Conservation (phyloP, 2,888 invertebrate genomes). For the Philaethria dido region DNA sequence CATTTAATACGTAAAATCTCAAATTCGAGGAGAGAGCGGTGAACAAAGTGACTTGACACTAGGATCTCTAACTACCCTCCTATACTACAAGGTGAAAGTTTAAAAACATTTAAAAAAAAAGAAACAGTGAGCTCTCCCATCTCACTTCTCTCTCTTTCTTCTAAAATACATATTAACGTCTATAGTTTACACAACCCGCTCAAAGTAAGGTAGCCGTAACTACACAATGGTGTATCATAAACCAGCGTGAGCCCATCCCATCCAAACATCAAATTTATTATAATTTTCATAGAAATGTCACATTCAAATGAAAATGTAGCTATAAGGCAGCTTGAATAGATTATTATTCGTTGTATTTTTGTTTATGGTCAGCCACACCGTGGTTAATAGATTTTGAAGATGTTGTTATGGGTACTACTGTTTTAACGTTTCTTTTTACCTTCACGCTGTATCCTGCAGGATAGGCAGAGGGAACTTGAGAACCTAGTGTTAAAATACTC, state of each 20-base stretch:
- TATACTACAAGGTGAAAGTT: no score
- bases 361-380: constrained; percentile 37
- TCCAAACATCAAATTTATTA: constrained; percentile 46
- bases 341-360: constrained; percentile 44
- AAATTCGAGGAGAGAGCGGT: no score
- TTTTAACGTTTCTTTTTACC: background rate
- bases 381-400: constrained; percentile 1
- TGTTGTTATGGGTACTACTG: constrained; percentile 2
- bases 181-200: constrained; percentile 12
- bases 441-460: no score
- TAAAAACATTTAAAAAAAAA: no score
- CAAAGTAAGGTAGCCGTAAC: constrained; percentile 43
- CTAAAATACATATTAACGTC: no score
- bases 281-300: constrained; percentile 50
- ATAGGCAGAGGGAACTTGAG: no score
- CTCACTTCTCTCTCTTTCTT: no score
- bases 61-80: no score
- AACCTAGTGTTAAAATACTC: no score
- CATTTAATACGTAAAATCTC: no score
- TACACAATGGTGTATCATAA: constrained; percentile 45
- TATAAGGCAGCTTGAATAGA: constrained; percentile 39
- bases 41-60: no score
- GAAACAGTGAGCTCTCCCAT: no score
- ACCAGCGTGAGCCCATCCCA: constrained; percentile 44
- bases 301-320: constrained; percentile 42